phyloP scores from a whole-genome alignment of 2,888 invertebrate genomes.

The Caenorhabditis zanzibari region DNA sequence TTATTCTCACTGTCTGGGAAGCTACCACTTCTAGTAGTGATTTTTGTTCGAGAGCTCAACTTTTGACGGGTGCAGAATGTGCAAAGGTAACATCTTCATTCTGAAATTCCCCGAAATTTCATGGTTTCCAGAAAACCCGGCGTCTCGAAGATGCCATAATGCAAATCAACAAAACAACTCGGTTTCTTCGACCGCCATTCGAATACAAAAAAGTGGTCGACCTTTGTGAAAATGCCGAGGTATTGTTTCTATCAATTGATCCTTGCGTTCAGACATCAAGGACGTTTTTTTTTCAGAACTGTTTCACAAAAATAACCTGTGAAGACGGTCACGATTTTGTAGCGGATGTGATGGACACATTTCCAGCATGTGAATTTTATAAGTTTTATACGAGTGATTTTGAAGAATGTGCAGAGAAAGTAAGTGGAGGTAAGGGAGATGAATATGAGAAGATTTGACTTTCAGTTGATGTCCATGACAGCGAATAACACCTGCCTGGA shows the following conservation, averaged over 20 bases:
- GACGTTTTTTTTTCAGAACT: slow-evolving; percentile 47
- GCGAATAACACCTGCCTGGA: slow-evolving; percentile 45
- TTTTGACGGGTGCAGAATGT: slow-evolving; percentile 51
- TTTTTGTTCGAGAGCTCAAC: slow-evolving; percentile 47
- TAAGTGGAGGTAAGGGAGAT: neutral
- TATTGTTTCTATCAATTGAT: slow-evolving; percentile 34
- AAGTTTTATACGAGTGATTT: slow-evolving; percentile 40
- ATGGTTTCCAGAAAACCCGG: slow-evolving; percentile 38
- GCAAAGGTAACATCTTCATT: slow-evolving; percentile 32
- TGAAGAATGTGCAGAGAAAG: slow-evolving; percentile 34
- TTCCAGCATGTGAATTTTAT: slow-evolving; percentile 52
- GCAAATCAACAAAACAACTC: slow-evolving; percentile 50
- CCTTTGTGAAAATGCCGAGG: slow-evolving; percentile 49
- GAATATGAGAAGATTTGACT: neutral
- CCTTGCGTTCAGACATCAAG: slow-evolving; percentile 37
- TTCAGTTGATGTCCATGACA: slow-evolving; percentile 33
- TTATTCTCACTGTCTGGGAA: slow-evolving; percentile 27
- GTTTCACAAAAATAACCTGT: slow-evolving; percentile 52
- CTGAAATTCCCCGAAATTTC: neutral
- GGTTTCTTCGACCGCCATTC: slow-evolving; percentile 45
- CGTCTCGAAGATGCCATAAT: slow-evolving; percentile 30
- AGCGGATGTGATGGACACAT: slow-evolving; percentile 30
- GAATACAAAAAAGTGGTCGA: slow-evolving; percentile 39
- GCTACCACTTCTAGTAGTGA: slow-evolving; percentile 4
- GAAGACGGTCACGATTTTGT: slow-evolving; percentile 58